phyloP scores from a whole-genome alignment of 2,797 vertebrate genomes.

The Varecia variegata region DNA sequence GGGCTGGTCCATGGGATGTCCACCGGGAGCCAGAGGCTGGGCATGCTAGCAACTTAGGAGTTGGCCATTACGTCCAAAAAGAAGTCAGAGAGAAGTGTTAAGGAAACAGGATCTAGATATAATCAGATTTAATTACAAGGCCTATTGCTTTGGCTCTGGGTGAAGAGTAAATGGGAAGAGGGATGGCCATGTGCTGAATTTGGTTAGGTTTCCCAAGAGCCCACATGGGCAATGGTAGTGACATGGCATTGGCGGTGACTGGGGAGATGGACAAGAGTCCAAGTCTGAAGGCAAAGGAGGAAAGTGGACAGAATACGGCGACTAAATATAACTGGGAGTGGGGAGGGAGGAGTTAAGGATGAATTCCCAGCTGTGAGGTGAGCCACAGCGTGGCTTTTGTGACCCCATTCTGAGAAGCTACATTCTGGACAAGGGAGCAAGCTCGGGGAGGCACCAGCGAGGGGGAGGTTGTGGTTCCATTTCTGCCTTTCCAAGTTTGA shows the following conservation, averaged over 20 bases:
- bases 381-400: neutral
- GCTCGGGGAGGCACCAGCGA: rapidly evolving
- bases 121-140: neutral
- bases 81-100: neutral
- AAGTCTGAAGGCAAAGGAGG: neutral
- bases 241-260: neutral
- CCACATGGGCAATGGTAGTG: neutral
- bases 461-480: neutral
- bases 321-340: neutral
- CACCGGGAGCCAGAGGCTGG: rapidly evolving
- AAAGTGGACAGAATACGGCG: neutral
- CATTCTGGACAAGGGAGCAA: neutral
- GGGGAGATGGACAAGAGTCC: neutral
- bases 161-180: neutral
- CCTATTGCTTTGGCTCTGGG: neutral
- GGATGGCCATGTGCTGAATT: neutral
- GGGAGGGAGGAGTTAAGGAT: neutral
- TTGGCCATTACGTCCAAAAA: neutral
- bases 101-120: neutral
- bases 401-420: neutral
- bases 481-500: neutral
- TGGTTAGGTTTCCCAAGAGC: neutral
- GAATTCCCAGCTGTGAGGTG: neutral
- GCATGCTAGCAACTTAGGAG: neutral
- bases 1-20: neutral